Evolutionary conservation across 2,888 invertebrate species (phyloP).

Genomic region (Epirrita christyi): DNA sequence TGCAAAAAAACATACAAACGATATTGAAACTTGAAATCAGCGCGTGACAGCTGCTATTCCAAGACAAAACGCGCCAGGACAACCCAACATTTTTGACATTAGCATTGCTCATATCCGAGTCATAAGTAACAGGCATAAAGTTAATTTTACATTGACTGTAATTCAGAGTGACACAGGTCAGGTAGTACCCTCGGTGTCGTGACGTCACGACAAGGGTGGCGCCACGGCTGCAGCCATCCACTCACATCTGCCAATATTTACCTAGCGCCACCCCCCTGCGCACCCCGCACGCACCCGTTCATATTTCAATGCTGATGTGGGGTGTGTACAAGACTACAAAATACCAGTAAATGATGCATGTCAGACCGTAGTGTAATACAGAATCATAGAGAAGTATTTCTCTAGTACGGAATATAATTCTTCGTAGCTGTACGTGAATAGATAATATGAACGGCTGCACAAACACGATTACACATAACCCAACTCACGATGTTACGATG

Average conservation of each 20-base stretch:
- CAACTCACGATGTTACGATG: no score
- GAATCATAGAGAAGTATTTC: no score
- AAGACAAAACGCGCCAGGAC: background rate
- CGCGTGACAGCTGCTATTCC: background rate
- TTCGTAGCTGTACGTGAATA: no score
- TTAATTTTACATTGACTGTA: constrained; percentile 5
- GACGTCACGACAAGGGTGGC: constrained; percentile 70
- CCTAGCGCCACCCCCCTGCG: constrained; percentile 68
- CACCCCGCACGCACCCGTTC: constrained; percentile 72
- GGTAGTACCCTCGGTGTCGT: constrained; percentile 38
- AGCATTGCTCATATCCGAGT: background rate
- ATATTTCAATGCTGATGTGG: constrained; percentile 78
- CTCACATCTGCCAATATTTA: constrained; percentile 88
- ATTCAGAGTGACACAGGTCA: constrained; percentile 4
- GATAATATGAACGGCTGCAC: no score
- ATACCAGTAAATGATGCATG: constrained; percentile 55
- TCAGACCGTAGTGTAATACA: constrained; percentile 52
- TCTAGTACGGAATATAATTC: background rate
- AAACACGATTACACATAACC: no score
- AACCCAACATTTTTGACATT: background rate
- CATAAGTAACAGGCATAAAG: background rate
- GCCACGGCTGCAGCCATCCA: constrained; percentile 83
- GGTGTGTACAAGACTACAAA: constrained; percentile 73
- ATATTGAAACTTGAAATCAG: background rate
- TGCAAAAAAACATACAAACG: background rate